These are phyloP conservation scores for Hypomesus transpacificus DNA, from an alignment of 2,113 vertebrate genomes.

Conservation along the genomic window DNA sequence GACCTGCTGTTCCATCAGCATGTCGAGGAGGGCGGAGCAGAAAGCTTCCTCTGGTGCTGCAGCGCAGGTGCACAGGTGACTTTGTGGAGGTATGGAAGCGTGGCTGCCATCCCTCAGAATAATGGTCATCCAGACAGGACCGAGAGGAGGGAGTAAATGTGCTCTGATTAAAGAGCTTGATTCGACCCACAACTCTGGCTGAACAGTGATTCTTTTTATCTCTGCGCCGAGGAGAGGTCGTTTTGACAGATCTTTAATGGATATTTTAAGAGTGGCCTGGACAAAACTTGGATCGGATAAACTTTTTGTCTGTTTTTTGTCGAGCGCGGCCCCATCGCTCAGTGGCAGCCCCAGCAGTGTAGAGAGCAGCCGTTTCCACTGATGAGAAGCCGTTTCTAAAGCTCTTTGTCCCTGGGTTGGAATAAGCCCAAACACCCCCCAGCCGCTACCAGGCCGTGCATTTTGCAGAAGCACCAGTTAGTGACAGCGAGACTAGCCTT, in stretches of 20 bases:
- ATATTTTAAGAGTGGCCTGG: too few species aligned
- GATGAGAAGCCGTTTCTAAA: conserved; percentile 22
- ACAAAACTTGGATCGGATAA: too few species aligned
- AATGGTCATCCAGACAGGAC: conserved; percentile 11
- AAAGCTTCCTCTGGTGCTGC: conserved; percentile 13
- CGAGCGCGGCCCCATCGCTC: too few species aligned
- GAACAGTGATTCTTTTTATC: background rate
- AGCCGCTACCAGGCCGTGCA: conserved; percentile 22
- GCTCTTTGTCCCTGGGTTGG: conserved; percentile 28
- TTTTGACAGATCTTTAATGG: too few species aligned
- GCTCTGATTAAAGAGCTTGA: background rate
- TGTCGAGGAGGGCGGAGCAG: conserved; percentile 12
- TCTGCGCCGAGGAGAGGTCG: too few species aligned
- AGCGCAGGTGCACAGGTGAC: conserved; percentile 20
- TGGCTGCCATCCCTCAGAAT: conserved; percentile 23
- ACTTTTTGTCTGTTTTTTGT: too few species aligned
- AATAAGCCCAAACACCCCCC: conserved; percentile 35
- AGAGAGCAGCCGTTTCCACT: conserved; percentile 3
- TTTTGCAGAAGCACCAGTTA: conserved; percentile 25
- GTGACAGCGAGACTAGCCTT: conserved; percentile 13
- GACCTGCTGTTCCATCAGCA: conserved; percentile 26
- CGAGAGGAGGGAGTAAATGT: background rate
- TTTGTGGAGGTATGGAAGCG: background rate
- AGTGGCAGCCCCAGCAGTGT: too few species aligned
- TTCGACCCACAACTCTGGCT: background rate